phyloP scores from a whole-genome alignment of 2,888 invertebrate species.

The Cosmia trapezina region DNA sequence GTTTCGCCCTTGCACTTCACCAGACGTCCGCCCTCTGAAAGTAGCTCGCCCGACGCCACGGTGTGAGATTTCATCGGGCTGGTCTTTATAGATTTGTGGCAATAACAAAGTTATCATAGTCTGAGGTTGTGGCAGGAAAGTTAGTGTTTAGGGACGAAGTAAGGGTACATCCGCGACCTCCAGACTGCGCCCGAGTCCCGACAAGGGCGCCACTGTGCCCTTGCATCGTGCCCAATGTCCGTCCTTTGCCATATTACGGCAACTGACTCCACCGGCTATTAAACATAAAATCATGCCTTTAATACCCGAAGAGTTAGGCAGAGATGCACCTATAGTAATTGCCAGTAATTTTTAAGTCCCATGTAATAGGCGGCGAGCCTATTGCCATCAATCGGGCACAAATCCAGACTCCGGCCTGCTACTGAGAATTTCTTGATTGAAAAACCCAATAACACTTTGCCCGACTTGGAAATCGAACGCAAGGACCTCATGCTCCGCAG shows the following conservation, averaged over 20 bases:
- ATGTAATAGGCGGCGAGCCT: neutral
- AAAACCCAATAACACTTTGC: neutral
- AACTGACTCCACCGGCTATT: conserved; percentile 29
- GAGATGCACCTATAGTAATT: neutral
- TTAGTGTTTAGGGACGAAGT: conserved; percentile 74
- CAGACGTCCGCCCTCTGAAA: conserved; percentile 58
- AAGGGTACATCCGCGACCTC: conserved; percentile 88
- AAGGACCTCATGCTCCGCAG: no score
- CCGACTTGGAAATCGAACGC: no score
- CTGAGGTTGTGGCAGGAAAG: conserved; percentile 58
- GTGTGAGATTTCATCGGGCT: conserved; percentile 45
- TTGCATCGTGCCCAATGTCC: conserved; percentile 80
- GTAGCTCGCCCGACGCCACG: conserved; percentile 31
- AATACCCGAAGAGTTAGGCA: neutral
- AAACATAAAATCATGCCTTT: neutral
- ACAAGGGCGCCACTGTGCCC: conserved; percentile 84
- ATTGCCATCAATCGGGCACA: no score
- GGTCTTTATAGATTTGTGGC: conserved; percentile 49
- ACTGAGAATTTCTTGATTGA: neutral
- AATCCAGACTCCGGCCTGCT: neutral
- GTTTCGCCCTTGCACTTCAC: conserved; percentile 65
- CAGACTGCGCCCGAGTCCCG: conserved; percentile 82
- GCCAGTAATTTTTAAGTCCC: neutral
- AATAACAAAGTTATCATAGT: conserved; percentile 64
- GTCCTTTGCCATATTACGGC: conserved; percentile 51